phyloP scores from a whole-genome alignment of 2,888 invertebrate genomes.

The Leptopilina drosophilae region DNA sequence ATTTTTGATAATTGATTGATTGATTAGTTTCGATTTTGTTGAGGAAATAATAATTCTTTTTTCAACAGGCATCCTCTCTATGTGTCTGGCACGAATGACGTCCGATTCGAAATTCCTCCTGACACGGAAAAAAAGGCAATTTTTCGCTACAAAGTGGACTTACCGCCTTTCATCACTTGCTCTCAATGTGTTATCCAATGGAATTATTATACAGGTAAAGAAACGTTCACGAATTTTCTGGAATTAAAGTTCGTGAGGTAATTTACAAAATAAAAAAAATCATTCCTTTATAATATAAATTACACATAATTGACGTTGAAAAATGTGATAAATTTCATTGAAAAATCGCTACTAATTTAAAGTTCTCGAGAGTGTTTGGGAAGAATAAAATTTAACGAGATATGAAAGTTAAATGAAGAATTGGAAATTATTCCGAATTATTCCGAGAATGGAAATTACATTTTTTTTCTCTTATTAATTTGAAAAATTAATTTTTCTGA shows the following conservation, averaged over 20 bases:
- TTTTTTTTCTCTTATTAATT: too few species aligned
- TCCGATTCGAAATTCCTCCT: constrained; percentile 84
- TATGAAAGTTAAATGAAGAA: too few species aligned
- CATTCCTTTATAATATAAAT: neutral
- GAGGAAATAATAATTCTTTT: neutral
- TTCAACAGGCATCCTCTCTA: constrained; percentile 83
- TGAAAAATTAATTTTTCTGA: too few species aligned
- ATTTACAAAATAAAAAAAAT: neutral
- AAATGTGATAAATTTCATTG: neutral
- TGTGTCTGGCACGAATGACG: constrained; percentile 85
- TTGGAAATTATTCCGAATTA: too few species aligned
- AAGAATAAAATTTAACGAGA: too few species aligned
- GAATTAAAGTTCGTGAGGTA: constrained; percentile 25
- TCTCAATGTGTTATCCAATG: constrained; percentile 95
- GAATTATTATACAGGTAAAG: constrained; percentile 90
- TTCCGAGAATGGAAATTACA: too few species aligned
- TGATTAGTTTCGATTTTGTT: too few species aligned
- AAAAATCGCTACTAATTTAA: neutral
- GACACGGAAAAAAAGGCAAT: constrained; percentile 83
- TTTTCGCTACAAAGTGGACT: constrained; percentile 85
- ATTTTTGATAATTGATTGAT: too few species aligned
- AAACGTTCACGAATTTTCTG: neutral
- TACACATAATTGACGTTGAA: constrained; percentile 9
- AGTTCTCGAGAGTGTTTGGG: neutral
- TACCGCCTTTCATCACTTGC: constrained; percentile 91